Conservation (phyloP, 2,888 invertebrate genomes). For the Eupithecia tripunctaria region DNA sequence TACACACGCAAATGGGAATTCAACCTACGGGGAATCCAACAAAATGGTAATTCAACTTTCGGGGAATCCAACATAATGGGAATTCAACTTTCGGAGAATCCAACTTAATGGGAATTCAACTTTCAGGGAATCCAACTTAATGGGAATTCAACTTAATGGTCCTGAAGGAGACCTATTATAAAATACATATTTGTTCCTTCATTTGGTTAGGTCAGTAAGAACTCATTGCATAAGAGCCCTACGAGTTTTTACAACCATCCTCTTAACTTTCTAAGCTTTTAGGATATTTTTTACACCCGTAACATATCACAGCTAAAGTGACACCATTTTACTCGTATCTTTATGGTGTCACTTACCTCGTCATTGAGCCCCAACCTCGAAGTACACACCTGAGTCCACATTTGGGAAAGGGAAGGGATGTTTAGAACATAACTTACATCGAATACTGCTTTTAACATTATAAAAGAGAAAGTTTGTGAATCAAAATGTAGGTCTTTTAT, state of each 20-base stretch:
- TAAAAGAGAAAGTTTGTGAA: not conserved
- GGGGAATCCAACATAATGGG: too few species aligned
- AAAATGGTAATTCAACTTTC: too few species aligned
- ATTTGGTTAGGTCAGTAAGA: not conserved
- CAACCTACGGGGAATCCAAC: too few species aligned
- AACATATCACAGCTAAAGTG: constrained; percentile 15
- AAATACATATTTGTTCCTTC: not conserved
- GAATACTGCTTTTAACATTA: not conserved
- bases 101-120: too few species aligned
- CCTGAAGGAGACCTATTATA: too few species aligned
- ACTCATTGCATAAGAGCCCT: not conserved
- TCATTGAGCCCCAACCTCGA: constrained; percentile 25
- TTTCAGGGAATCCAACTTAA: too few species aligned
- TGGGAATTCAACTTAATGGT: too few species aligned
- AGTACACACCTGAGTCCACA: constrained; percentile 42
- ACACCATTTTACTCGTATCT: constrained; percentile 18
- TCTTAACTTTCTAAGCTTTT: not conserved
- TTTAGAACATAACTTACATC: not conserved
- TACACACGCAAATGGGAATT: too few species aligned
- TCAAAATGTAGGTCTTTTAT: not conserved
- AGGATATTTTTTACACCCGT: constrained; percentile 11
- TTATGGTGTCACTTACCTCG: constrained; percentile 36
- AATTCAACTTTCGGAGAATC: too few species aligned
- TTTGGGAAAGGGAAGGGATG: constrained; percentile 6
- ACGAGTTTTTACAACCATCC: not conserved